Evolutionary conservation across 2,888 invertebrate genomes (phyloP).

Genomic region (Synergus itoensis): DNA sequence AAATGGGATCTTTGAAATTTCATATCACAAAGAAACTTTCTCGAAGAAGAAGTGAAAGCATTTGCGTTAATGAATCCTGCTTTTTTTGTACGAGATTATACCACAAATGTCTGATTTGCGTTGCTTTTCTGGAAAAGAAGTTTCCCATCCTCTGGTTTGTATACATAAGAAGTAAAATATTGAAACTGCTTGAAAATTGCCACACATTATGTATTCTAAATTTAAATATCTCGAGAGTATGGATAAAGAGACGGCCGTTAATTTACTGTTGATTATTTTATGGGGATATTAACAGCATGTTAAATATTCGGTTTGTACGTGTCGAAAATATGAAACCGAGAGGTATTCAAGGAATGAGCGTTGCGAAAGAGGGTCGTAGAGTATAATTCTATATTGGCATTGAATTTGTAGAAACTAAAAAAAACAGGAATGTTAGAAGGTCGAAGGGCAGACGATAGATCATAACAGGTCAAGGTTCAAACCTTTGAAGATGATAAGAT

Average conservation of each 20-base stretch:
- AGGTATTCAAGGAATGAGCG: background rate
- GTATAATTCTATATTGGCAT: background rate
- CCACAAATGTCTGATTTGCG: too few species aligned
- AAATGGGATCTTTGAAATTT: conserved; percentile 8
- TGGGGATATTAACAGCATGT: background rate
- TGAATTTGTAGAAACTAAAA: background rate
- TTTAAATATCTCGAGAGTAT: background rate
- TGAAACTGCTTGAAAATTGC: background rate
- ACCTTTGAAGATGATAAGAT: background rate
- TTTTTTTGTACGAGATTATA: background rate
- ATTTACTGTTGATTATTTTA: background rate
- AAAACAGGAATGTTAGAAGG: background rate
- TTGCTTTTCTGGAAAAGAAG: too few species aligned
- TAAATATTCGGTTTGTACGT: background rate
- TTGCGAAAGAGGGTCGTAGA: too few species aligned
- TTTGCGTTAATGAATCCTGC: conserved; percentile 15
- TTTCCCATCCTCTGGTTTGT: too few species aligned
- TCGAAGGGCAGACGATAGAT: background rate
- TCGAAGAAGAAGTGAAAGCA: conserved; percentile 27
- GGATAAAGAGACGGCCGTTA: background rate
- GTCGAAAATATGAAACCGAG: background rate
- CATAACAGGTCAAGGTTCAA: background rate
- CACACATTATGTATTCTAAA: background rate
- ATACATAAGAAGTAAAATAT: too few species aligned
- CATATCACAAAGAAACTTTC: conserved; percentile 36